Base-by-base conservation (phyloP, 2,797 vertebrate species). In the Arvicola amphibius region DNA sequence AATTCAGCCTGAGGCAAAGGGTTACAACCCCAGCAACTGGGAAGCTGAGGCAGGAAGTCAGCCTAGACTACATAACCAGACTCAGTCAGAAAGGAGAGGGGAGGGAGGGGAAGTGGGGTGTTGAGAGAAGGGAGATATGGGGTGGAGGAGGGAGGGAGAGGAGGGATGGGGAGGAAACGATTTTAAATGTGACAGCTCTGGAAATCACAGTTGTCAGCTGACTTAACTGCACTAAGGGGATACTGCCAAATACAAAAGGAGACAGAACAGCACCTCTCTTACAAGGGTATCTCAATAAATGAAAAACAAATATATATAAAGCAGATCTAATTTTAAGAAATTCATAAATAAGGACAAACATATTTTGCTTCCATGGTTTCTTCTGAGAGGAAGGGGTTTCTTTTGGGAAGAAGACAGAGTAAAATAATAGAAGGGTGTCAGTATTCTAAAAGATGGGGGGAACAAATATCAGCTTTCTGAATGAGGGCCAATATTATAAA, bases 311-410 rank as follows among this genome's bases (percentile, higher is more conserved):
- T 48, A 73, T 5, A 76, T 19, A 80, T 84, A 84, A 63, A 83
- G 61, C 25, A 43, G 14, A 63, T 84, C 37, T 67, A 67, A 67
- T 48, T 85, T 93, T 89, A 21, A 93, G 96, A 56, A 32, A 91
- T 56, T 96, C 51, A 93, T 29, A 92, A 67, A 61, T 88, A 94
- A 95, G 25, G 83, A 48, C 86, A 88, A 85, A 77, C 32, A 80
- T 51, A 94, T 2, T 2, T 51, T 80, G 25, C 76, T 88, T 63
- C 91, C 48, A 90, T 3, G 1, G 65, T 61, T 95, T 48, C 85
- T 61, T 92, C 17, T 76, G 85, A 51, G 71, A 91, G 3, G 16
- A 74, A 90, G 53, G 17, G 1, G 71, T 61, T 95, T 53, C 85
- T 61, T 94, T 14, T 76, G 85, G 43, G 63, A 65, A 65, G 8